A percentile compares a stretch with the other conserved stretches of the same genome.
Conservation (phyloP, 2,113 vertebrate genomes). For the Syngnathus scovelli region DNA sequence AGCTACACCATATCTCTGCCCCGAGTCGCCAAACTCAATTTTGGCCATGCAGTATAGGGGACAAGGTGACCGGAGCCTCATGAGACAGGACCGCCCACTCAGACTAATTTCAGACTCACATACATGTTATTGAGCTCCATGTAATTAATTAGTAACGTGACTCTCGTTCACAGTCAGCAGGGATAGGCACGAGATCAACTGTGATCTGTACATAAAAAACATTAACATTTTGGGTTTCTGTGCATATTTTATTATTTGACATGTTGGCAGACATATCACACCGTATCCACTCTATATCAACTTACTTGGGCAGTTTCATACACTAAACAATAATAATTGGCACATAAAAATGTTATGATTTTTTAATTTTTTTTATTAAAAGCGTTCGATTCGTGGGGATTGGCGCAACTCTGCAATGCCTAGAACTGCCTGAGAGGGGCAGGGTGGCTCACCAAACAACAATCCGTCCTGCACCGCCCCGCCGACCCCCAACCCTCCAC, state of each 20-base stretch:
- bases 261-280: background rate
- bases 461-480: slow-evolving; percentile 1
- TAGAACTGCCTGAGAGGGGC: slow-evolving; percentile 63
- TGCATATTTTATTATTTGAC: too few relatives aligned
- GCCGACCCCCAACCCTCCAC: background rate
- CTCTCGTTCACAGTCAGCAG: background rate
- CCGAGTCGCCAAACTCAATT: background rate
- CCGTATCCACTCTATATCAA: background rate
- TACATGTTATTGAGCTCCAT: background rate
- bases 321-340: background rate
- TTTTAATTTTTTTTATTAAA: background rate
- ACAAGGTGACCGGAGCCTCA: background rate
- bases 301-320: background rate
- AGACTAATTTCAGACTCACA: background rate
- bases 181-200: background rate
- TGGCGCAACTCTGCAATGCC: slow-evolving; percentile 30
- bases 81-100: background rate
- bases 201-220: background rate
- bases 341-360: background rate
- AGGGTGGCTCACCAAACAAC: slow-evolving; percentile 65
- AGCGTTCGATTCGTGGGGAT: background rate
- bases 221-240: too few relatives aligned
- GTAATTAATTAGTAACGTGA: background rate
- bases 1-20: background rate
- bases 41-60: background rate